Base-by-base conservation (phyloP, 2,113 vertebrate genomes). In the Myotis davidii region DNA sequence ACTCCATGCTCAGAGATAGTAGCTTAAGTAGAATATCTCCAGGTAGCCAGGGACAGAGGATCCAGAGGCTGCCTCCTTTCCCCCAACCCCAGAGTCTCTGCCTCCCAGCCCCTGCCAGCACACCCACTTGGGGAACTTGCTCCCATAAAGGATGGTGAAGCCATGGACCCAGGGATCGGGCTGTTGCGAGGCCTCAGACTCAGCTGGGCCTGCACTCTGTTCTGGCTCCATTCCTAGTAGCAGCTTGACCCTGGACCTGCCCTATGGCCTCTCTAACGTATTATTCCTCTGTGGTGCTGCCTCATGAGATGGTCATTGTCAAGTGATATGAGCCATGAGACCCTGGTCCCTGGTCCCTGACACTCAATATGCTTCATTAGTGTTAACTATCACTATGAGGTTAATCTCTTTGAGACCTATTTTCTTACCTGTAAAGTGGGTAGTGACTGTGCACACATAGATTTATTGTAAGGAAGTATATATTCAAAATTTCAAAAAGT, bases 401-500 rank as follows among this genome's bases (percentile, higher is more conserved):
- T 8, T 81, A 6, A 67, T 61, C 45, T 88, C 48, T 39, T 56
- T 16, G 45, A 88, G 42, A 67, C 37, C 42, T 79, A 11, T 29
- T 77, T 13, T 54, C 39, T 78, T 32, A 77, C 37, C 34, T 88
- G 9, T 45, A 48, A 90, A 92, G 70, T 73, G 50, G 67, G 52
- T 10, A 14, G 21, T 67, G 61, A 45, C 29, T 77, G 1, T 32
- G 5, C 10, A 9, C 61, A 14, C 34, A 25, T 9, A 69, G 59
- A n/a, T 11, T 39, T 72, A 45, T 52, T 48, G 5, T 67, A 90
- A 96, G 17, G 27, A 90, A 84, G n/a, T 25, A 77, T 72, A 65
- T 39, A 76, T 81, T 72, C 32, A 48, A 79, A 56, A 32, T 27
- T 29, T 29, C 20, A 11, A 29, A 59, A 29, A 70, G 18, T 32